Evolutionary conservation across 2,888 invertebrate species (phyloP), one percentile per base, ranked within the genome.

Genomic region (Heliconius ethilla): DNA sequence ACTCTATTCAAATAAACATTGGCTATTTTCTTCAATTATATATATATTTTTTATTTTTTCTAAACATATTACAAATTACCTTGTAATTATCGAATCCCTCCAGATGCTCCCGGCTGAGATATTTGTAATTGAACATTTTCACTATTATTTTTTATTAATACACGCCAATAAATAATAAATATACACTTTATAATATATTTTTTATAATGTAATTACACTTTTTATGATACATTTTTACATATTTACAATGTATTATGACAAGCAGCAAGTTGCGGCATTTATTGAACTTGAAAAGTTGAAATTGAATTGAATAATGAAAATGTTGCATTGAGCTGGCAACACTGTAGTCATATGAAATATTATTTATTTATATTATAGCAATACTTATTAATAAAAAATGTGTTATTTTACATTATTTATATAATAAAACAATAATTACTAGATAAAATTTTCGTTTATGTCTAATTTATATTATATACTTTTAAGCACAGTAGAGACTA

Each of bases 71-170:
- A 59, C 13, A 59, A 66, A 72, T 82, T 90, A 94, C 99, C 97
- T 99, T 99, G 90, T 99, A 99, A 91, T 97, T 97, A 93, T 98
- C 98, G 94, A 99, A 99, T 83, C 99, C 99, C 88, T 96, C 96
- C 79, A 99, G 96, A 89, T 99, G 98, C 85, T 97, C 97, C 83
- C 96, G 95, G 76, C 96, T 95, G 82, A 99, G 95, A 93, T 99
- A 99, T 90, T 97, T 96, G 85, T 95, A 95, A 89, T 96, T 96
- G 88, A 96, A 91, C 93, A 94, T 94, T 88, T 89, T 81, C 75
- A 75, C 18, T 7, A 33, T 27, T 76, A 59, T 77, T 73, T 13
- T 51, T 22, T 40, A 37, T 29, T 55, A 55, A 65, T 22, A 65
- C 29, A 51, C 29, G 15, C 11, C 9, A 62, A 66, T 51, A 65